Base-by-base conservation (phyloP, 2,888 invertebrate genomes). In the Pandemis cinnamomeana region DNA sequence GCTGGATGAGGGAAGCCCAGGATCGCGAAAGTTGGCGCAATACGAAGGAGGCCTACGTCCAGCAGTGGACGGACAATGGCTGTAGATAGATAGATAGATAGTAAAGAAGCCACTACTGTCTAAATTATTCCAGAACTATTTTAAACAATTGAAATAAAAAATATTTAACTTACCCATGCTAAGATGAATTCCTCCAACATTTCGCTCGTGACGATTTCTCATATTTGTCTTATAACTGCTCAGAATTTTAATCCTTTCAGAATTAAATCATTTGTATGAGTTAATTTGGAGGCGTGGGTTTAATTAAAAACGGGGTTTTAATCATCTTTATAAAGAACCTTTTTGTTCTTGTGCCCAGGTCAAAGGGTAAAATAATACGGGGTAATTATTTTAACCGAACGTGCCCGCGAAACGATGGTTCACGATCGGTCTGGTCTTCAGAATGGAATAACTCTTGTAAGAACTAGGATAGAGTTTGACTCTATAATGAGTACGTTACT, bases 291-390 rank as follows among this genome's bases (percentile, higher is more conserved):
- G 13, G 48, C 48, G 44, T 66, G 51, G 46, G 48, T 51, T 66
- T 66, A 66, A 51, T 48, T 66, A 63, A 63, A 63, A 63, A 63
- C 15, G 61, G 62, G 62, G 44, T 44, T 63, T 63, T 63, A 63
- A 63, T 63, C 63, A 63, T 63, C 63, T 44, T 63, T 63, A 63
- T 44, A n/a, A 44, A 61, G 63, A 5, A 20, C 42, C 63, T 44
- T 63, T 63, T 63, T 42, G 15, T 41, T 41, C 63, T n/a, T 44
- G 42, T 44, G 15, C 15, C 44, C 15, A 44, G 44, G 42, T 44
- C 63, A 42, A 42, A 42, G 61, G 44, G 63, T 20, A 63, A 44
- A 63, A 44, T 63, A 63, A 15, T 5, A 63, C 7, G 6, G 41
- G 41, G 10, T 63, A 15, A 44, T 63, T 10, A 44, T 20, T 41